A percentile compares a stretch with the other conserved stretches of the same genome.
These are phyloP conservation scores for Parnassius orleans DNA, from an alignment of 2,888 invertebrate genomes.

Conservation along the genomic window DNA sequence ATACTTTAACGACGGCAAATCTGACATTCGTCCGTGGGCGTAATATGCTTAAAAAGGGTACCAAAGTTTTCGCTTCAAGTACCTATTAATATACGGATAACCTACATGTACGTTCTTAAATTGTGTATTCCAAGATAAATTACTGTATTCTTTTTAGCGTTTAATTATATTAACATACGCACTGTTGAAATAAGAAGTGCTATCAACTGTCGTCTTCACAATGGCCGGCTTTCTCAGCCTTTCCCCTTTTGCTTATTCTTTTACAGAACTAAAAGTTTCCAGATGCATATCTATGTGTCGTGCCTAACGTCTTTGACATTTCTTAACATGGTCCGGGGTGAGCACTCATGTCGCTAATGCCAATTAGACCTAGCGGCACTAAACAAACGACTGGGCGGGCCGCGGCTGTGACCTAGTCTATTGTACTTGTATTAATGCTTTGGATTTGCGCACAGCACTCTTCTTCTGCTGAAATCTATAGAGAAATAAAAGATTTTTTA, in stretches of 20 bases:
- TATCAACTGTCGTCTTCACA: conserved; percentile 9
- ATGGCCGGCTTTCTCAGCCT: conserved; percentile 13
- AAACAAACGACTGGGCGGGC: conserved; percentile 15
- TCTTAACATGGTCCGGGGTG: conserved; percentile 25
- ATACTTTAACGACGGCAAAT: too few relatives aligned
- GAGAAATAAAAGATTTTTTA: too few relatives aligned
- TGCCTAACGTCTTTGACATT: conserved; percentile 28
- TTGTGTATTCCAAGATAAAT: too few relatives aligned
- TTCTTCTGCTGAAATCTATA: too few relatives aligned
- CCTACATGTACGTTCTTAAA: too few relatives aligned
- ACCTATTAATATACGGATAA: too few relatives aligned
- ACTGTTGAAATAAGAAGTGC: neutral
- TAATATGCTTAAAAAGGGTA: too few relatives aligned
- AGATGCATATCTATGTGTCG: conserved; percentile 21
- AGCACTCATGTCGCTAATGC: conserved; percentile 17
- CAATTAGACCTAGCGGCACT: conserved; percentile 19
- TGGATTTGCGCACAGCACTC: too few relatives aligned
- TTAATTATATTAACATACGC: neutral
- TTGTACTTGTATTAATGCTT: neutral
- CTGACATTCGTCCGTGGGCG: too few relatives aligned
- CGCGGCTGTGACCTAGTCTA: conserved; percentile 2
- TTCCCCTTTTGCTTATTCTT: conserved; percentile 21
- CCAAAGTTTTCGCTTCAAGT: too few relatives aligned
- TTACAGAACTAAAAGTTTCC: conserved; percentile 19
- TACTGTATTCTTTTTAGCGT: too few relatives aligned